phyloP scores from a whole-genome alignment of 2,888 invertebrate species.

The Protophormia terraenovae region DNA sequence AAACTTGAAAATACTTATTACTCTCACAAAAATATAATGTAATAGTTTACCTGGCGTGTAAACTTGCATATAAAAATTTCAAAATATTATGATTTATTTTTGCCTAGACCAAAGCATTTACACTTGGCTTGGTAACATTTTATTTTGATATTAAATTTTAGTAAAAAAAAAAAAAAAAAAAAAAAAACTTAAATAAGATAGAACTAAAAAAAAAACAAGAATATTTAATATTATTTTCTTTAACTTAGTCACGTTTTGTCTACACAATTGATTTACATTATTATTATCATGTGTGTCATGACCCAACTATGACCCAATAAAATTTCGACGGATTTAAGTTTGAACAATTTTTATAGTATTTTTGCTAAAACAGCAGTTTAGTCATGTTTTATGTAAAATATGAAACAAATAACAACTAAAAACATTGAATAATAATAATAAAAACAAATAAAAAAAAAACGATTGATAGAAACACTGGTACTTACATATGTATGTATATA shows the following conservation, averaged over 20 bases:
- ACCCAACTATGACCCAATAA: background rate
- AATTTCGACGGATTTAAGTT: background rate
- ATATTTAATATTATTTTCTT: background rate
- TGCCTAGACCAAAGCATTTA: too few species aligned
- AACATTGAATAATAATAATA: too few species aligned
- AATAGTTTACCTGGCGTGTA: too few species aligned
- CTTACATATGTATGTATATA: too few species aligned
- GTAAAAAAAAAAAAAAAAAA: background rate
- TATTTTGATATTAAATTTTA: background rate
- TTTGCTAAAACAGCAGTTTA: constrained; percentile 21
- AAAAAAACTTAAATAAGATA: too few species aligned
- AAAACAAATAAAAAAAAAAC: background rate
- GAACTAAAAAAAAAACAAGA: too few species aligned
- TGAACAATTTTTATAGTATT: background rate
- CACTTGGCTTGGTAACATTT: background rate
- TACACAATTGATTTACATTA: constrained; percentile 40
- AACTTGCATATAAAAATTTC: too few species aligned
- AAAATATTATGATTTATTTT: too few species aligned
- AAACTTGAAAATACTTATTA: too few species aligned
- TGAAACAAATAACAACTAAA: background rate
- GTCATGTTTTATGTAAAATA: background rate
- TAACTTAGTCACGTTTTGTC: constrained; percentile 46
- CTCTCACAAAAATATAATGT: too few species aligned
- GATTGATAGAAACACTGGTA: too few species aligned
- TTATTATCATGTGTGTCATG: constrained; percentile 28